A percentile compares a stretch with the other conserved stretches of the same genome.
phyloP scores from a whole-genome alignment of 2,797 vertebrate species.

The Artibeus jamaicensis region DNA sequence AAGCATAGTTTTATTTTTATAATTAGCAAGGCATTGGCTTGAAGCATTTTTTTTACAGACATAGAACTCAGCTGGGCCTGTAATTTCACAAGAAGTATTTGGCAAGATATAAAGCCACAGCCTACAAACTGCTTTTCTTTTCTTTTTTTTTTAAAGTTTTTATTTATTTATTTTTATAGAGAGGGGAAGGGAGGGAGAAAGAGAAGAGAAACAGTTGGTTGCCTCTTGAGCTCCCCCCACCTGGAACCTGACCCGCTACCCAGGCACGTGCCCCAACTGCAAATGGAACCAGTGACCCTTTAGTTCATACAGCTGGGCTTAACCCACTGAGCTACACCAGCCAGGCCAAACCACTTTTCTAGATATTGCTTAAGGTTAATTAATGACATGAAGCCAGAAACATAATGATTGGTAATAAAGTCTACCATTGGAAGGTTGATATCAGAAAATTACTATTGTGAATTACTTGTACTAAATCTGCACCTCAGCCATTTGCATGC shows the following conservation, averaged over 20 bases:
- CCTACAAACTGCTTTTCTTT: slow-evolving; percentile 47
- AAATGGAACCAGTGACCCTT: too few relatives aligned
- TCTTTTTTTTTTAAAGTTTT: too few relatives aligned
- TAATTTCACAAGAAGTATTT: slow-evolving; percentile 58
- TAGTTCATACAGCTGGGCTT: too few relatives aligned
- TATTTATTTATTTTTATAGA: too few relatives aligned
- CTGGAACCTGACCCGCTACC: too few relatives aligned
- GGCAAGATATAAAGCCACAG: slow-evolving; percentile 33
- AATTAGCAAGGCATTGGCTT: slow-evolving; percentile 60
- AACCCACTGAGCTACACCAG: too few relatives aligned
- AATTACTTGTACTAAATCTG: neutral
- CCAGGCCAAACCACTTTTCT: slow-evolving; percentile 20
- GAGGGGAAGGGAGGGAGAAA: too few relatives aligned
- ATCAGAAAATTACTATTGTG: slow-evolving; percentile 43
- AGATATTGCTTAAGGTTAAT: slow-evolving; percentile 56
- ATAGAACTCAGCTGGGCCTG: neutral
- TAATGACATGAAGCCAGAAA: slow-evolving; percentile 49
- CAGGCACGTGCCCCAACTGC: too few relatives aligned
- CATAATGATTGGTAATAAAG: slow-evolving; percentile 49
- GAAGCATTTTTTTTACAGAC: slow-evolving; percentile 12
- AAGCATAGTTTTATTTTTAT: slow-evolving; percentile 60
- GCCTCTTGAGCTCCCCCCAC: too few relatives aligned
- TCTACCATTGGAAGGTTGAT: slow-evolving; percentile 24
- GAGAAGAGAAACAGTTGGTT: too few relatives aligned
- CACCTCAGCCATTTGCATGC: neutral